Evolutionary conservation across 2,888 invertebrate genomes (phyloP).

Genomic region (Drosophila peninsularis): DNA sequence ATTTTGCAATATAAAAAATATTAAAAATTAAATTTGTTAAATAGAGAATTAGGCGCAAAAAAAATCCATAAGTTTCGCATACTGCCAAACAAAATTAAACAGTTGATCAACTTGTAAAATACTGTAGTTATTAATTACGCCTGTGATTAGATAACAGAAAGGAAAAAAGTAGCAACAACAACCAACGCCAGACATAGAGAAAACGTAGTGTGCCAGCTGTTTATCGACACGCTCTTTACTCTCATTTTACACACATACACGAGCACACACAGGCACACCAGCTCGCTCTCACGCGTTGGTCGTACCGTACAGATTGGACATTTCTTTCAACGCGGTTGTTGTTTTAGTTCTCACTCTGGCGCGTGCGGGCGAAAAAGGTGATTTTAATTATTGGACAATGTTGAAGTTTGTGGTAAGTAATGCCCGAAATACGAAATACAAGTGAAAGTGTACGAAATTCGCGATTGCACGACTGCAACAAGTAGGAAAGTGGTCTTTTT

Average conservation of each 20-base stretch:
- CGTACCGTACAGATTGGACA: slow-evolving; percentile 16
- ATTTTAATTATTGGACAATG: slow-evolving; percentile 79
- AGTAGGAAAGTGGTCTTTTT: not conserved
- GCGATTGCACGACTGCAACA: not conserved
- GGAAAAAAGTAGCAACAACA: slow-evolving; percentile 20
- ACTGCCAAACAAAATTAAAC: slow-evolving; percentile 2
- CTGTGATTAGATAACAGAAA: slow-evolving; percentile 60
- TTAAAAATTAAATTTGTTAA: not conserved
- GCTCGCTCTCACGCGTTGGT: slow-evolving; percentile 23
- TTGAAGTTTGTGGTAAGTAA: slow-evolving; percentile 82
- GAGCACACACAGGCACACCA: slow-evolving; percentile 8
- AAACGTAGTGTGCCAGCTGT: slow-evolving; percentile 64
- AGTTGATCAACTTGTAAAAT: slow-evolving; percentile 1
- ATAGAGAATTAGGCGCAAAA: not conserved
- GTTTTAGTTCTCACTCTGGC: slow-evolving; percentile 78
- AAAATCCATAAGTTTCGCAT: not conserved
- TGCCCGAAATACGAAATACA: slow-evolving; percentile 7
- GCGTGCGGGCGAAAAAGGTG: slow-evolving; percentile 60
- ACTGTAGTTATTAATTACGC: slow-evolving; percentile 13
- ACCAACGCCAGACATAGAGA: not conserved
- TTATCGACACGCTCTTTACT: slow-evolving; percentile 32
- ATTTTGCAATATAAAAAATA: slow-evolving; percentile 1
- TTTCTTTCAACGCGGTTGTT: slow-evolving; percentile 36
- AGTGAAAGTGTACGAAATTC: slow-evolving; percentile 16
- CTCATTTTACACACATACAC: slow-evolving; percentile 9